A percentile compares a stretch with the other conserved stretches of the same genome.
Conservation (phyloP, 1,140 invertebrate genomes). For the Heliconius melpomene region DNA sequence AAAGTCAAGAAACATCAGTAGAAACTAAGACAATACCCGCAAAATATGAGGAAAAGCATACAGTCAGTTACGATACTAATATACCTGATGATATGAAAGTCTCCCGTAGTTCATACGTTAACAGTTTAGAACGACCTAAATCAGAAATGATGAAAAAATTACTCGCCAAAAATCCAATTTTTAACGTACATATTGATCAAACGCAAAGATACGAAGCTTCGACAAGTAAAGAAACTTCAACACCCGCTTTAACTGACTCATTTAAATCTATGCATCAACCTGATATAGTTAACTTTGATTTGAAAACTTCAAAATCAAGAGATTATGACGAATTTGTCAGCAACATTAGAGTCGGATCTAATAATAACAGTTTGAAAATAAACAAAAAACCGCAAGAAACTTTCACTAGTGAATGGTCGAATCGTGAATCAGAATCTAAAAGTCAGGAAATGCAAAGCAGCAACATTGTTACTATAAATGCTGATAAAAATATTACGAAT, state of each 20-base stretch:
- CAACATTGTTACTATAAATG: conserved; percentile 76
- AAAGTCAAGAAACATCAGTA: conserved; percentile 54
- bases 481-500: conserved; percentile 53
- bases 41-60: conserved; percentile 75
- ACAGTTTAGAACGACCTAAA: conserved; percentile 81
- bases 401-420: conserved; percentile 56
- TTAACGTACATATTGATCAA: conserved; percentile 77
- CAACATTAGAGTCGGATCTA: conserved; percentile 76
- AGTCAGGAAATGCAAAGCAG: conserved; percentile 55
- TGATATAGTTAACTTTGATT: conserved; percentile 77
- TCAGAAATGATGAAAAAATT: conserved; percentile 82
- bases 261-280: conserved; percentile 79
- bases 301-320: conserved; percentile 61
- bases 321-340: conserved; percentile 77
- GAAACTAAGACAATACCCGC: conserved; percentile 53
- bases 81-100: conserved; percentile 84
- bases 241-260: conserved; percentile 64
- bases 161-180: conserved; percentile 77
- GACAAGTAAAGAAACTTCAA: conserved; percentile 54
- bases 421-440: conserved; percentile 46
- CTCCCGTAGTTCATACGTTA: conserved; percentile 80
- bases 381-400: conserved; percentile 59
- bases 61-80: conserved; percentile 80
- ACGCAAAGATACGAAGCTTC: conserved; percentile 60
- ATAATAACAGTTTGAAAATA: conserved; percentile 71